Evolutionary conservation across 2,797 vertebrate species (phyloP).

Genomic region (Graptemys geographica): DNA sequence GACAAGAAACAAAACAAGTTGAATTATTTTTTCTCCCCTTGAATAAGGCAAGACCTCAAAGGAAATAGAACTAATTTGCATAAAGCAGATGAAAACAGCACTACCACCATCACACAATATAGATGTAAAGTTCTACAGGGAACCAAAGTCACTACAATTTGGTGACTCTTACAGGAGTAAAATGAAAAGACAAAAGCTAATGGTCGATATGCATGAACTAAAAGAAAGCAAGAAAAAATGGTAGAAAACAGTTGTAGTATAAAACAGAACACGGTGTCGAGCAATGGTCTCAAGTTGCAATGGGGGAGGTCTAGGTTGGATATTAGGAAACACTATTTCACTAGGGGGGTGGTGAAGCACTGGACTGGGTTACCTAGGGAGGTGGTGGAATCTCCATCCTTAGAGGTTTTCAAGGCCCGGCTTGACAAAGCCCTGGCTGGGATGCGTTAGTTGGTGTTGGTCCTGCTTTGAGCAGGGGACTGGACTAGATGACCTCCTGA

Average conservation of each 20-base stretch:
- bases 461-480: too few species aligned
- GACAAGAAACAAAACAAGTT: not conserved
- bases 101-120: not conserved
- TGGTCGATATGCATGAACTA: fast-evolving
- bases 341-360: too few species aligned
- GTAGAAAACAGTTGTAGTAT: not conserved
- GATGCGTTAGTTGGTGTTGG: too few species aligned
- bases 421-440: too few species aligned
- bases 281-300: too few species aligned
- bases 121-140: not conserved
- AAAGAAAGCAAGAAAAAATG: not conserved
- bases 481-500: too few species aligned
- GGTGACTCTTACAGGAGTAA: not conserved
- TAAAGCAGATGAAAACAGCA: not conserved
- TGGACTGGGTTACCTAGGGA: too few species aligned
- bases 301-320: too few species aligned
- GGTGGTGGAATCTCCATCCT: too few species aligned
- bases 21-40: not conserved
- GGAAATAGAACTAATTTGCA: not conserved
- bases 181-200: not conserved
- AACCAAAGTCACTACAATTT: not conserved
- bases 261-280: not conserved
- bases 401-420: too few species aligned
- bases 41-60: not conserved
- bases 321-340: too few species aligned